Base-by-base conservation (phyloP, 2,797 vertebrate genomes). In the Takifugu ocellatus region DNA sequence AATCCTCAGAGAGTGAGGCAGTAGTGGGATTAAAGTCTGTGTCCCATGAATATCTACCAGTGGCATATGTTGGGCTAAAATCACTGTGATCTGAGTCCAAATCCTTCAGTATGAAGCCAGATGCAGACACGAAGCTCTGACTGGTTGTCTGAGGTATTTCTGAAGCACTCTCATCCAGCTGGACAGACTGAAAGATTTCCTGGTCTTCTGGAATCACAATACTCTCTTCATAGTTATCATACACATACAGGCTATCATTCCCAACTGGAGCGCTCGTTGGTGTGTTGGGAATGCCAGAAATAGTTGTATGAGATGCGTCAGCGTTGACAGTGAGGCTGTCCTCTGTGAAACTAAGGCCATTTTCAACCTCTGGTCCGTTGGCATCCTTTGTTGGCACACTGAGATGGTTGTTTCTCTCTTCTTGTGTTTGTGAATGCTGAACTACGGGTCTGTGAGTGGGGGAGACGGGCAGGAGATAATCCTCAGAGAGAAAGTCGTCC, bases 401-500 rank as follows among this genome's bases (percentile, higher is more conserved):
- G 49, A 36, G 15, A 68, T 51, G 16, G 39, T 15, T 24, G 8
- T 65, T 59, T 24, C 9, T 50, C n/a, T 69, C 62, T 51, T 71
- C 69, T 25, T 2, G 46, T 42, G 59, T 63, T 43, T 65, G 70
- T 61, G 81, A 76, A 51, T 57, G 60, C 25, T 15, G 59, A 16
- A 72, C 77, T 25, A 54, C 51, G 16, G 86, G 76, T 0, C 68
- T 58, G 25, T 7, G 68, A 59, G 78, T 86, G 49, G 61, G 68
- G 12, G 71, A 78, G 36, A 90, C 85, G 24, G 89, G 91, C 17
- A 93, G 71, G 16, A 93, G 88, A 70, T 84, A 80, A 66, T 92
- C 91, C 46, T 91, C 88, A 2, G 77, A 76, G 12, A 91, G 79
- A 49, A 88, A 68, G 33, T 81, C 70, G 5, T 77, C 64, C 7